Conservation (phyloP, 2,888 invertebrate genomes). For the Ectemnius cavifrons region DNA sequence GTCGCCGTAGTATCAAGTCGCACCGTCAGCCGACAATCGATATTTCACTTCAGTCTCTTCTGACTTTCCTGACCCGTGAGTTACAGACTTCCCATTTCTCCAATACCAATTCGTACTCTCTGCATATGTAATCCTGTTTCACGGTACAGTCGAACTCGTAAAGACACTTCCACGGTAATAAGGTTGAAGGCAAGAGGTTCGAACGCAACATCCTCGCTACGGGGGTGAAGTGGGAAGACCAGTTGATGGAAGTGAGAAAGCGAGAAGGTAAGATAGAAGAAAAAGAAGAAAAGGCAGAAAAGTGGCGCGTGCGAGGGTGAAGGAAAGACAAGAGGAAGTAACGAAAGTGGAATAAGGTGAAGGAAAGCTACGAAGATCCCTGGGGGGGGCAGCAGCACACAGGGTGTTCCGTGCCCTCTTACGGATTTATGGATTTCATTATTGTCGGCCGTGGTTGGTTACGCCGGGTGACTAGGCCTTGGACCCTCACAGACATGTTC, state of each 20-base stretch:
- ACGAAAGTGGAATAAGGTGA: slow-evolving; percentile 26
- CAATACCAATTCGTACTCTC: background rate
- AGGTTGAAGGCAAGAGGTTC: slow-evolving; percentile 54
- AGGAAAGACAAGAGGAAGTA: slow-evolving; percentile 17
- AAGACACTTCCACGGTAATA: slow-evolving; percentile 64
- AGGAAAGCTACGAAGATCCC: slow-evolving; percentile 23
- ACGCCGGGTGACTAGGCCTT: slow-evolving; percentile 69
- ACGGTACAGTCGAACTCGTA: slow-evolving; percentile 50
- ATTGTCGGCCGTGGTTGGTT: slow-evolving; percentile 82
- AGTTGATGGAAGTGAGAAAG: background rate
- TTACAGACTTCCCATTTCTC: background rate
- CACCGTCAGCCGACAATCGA: slow-evolving; percentile 49
- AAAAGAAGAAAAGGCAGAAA: background rate
- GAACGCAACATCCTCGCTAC: background rate
- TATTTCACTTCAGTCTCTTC: slow-evolving; percentile 48
- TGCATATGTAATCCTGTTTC: slow-evolving; percentile 39
- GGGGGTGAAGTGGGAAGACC: background rate
- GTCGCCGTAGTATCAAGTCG: slow-evolving; percentile 25
- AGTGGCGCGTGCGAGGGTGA: background rate
- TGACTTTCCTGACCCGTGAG: slow-evolving; percentile 19
- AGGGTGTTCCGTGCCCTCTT: slow-evolving; percentile 75
- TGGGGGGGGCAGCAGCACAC: slow-evolving; percentile 45
- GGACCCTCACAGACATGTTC: slow-evolving; percentile 40
- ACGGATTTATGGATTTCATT: slow-evolving; percentile 85
- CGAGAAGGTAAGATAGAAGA: background rate